Evolutionary conservation across 2,888 invertebrate species (phyloP).

Genomic region (Caenorhabditis sinica): DNA sequence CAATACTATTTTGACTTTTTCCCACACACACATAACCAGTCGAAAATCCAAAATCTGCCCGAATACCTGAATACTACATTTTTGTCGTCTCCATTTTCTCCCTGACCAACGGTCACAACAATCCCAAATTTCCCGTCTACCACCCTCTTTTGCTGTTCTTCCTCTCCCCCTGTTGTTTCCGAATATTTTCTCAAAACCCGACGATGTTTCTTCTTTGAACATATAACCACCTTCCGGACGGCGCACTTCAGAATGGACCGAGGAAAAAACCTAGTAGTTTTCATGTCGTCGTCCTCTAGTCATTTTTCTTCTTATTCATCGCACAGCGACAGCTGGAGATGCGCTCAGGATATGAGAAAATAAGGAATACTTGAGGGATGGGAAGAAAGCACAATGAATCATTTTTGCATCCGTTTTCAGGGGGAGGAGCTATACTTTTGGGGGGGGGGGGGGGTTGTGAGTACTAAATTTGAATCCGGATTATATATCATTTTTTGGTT

Average conservation of each 20-base stretch:
- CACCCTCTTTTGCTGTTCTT: neutral
- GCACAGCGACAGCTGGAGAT: neutral
- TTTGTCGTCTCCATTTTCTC: neutral
- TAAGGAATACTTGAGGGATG: slow-evolving; percentile 29
- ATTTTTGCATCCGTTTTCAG: slow-evolving; percentile 35
- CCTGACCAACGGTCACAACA: slow-evolving; percentile 24
- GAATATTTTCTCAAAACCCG: neutral
- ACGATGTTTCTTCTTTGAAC: slow-evolving; percentile 33
- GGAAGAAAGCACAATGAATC: slow-evolving; percentile 37
- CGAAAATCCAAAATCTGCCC: neutral
- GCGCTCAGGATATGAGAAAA: neutral
- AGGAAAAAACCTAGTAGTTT: slow-evolving; percentile 30
- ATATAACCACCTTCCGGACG: neutral
- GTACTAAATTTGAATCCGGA: slow-evolving; percentile 13
- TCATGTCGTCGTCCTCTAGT: slow-evolving; percentile 25
- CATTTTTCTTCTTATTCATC: slow-evolving; percentile 9
- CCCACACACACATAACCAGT: neutral
- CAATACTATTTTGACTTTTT: neutral
- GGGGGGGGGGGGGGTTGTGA: neutral
- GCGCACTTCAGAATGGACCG: neutral
- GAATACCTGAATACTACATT: neutral
- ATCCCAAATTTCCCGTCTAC: no score
- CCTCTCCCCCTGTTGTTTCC: slow-evolving; percentile 18
- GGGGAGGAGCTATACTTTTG: slow-evolving; percentile 37
- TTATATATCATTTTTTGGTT: neutral